A percentile compares a stretch with the other conserved stretches of the same genome.
phyloP scores from a whole-genome alignment of 2,113 vertebrate species.

The Cathartes aura region DNA sequence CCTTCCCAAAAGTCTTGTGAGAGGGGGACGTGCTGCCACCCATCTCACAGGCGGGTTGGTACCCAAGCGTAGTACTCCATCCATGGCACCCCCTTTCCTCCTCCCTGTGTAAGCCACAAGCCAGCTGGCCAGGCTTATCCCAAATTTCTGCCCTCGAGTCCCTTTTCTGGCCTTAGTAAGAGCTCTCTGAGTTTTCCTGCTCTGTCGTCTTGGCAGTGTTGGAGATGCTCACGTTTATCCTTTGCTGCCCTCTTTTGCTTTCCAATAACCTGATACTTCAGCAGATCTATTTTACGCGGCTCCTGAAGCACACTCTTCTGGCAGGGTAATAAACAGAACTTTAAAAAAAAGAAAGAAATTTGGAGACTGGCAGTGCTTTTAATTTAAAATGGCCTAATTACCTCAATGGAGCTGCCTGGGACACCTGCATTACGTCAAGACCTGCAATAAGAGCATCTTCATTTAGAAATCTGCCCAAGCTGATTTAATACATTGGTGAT shows the following conservation, averaged over 20 bases:
- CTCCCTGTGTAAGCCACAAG: rapidly evolving
- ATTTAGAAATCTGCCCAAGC: background rate
- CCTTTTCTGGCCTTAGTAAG: background rate
- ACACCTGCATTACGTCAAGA: background rate
- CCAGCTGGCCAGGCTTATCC: background rate
- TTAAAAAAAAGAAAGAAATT: background rate
- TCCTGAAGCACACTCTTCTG: background rate
- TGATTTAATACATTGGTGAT: background rate
- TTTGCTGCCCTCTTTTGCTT: conserved; percentile 37
- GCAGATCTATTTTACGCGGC: background rate
- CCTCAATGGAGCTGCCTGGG: background rate
- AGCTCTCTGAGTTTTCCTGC: background rate
- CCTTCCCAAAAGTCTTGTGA: background rate
- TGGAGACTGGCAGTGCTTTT: background rate
- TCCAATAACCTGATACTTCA: background rate
- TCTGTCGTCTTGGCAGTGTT: background rate
- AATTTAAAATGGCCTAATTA: background rate
- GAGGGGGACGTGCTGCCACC: background rate
- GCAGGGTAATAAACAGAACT: background rate
- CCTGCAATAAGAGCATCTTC: background rate
- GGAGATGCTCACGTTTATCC: background rate
- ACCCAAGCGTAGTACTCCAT: rapidly evolving
- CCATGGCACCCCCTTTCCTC: background rate
- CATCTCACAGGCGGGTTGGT: rapidly evolving
- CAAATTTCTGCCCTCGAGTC: background rate